Evolutionary conservation across 1,140 invertebrate genomes (phyloP).

Genomic region (Goniozus legneri): DNA sequence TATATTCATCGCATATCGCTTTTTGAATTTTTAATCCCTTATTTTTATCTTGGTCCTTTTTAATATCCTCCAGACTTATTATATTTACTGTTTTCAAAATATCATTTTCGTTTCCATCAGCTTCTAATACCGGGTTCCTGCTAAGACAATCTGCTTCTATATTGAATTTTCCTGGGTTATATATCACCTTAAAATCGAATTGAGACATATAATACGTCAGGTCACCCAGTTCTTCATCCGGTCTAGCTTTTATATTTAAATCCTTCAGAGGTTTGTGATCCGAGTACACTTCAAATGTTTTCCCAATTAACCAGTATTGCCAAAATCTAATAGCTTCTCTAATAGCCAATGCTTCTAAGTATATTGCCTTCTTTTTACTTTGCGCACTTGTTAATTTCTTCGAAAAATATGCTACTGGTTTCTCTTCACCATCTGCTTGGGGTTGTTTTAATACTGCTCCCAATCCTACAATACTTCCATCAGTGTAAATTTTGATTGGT

Average conservation of each 20-base stretch:
- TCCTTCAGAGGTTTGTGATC: conserved; percentile 27
- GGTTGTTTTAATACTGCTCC: neutral
- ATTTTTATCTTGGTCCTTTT: conserved; percentile 18
- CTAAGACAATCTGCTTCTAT: conserved; percentile 21
- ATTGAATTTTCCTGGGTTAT: conserved; percentile 19
- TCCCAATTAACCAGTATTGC: conserved; percentile 17
- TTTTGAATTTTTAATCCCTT: conserved; percentile 2
- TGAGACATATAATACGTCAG: conserved; percentile 22
- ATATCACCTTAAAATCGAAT: conserved; percentile 21
- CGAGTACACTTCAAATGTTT: conserved; percentile 16
- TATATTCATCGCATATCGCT: neutral
- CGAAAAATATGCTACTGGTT: conserved; percentile 7
- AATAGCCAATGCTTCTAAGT: conserved; percentile 16
- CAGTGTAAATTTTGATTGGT: neutral
- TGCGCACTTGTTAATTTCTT: neutral
- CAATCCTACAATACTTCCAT: neutral
- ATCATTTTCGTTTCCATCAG: conserved; percentile 1
- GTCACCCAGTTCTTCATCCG: conserved; percentile 26
- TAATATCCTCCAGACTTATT: conserved; percentile 13
- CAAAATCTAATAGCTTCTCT: conserved; percentile 12
- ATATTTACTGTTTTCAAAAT: conserved; percentile 19
- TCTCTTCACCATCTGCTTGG: neutral
- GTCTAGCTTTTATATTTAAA: conserved; percentile 22
- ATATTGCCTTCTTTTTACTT: conserved; percentile 20
- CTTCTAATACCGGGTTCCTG: conserved; percentile 20